These are phyloP conservation scores for Zosterops borbonicus DNA, from an alignment of 2,113 vertebrate genomes.

Conservation along the genomic window DNA sequence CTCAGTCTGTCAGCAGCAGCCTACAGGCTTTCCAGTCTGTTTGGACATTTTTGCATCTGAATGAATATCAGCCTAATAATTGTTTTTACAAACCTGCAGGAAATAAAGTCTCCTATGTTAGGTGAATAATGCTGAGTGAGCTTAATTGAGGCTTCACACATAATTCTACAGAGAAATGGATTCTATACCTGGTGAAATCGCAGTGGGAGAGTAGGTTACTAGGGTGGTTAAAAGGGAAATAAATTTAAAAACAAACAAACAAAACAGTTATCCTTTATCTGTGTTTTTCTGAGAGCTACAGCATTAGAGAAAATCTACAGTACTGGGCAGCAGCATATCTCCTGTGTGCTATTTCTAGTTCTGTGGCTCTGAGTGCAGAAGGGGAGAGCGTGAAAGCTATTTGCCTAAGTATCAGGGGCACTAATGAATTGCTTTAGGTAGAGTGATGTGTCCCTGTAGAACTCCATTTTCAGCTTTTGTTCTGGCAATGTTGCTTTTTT, in stretches of 20 bases:
- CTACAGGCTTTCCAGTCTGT: not conserved
- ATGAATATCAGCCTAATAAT: not conserved
- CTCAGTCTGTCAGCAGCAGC: not conserved
- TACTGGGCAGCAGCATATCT: not conserved
- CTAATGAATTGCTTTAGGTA: not conserved
- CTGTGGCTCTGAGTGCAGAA: not conserved
- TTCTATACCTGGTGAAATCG: not conserved
- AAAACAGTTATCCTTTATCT: not conserved
- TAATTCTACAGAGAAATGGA: not conserved
- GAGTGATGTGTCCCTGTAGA: not conserved
- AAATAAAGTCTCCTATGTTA: not conserved
- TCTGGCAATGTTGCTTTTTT: not conserved
- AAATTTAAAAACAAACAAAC: not conserved
- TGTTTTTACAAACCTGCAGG: not conserved
- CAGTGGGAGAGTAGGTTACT: not conserved
- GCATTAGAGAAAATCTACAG: not conserved
- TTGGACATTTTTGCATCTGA: not conserved
- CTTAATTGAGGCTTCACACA: not conserved
- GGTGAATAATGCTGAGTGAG: not conserved
- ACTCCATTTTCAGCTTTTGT: not conserved
- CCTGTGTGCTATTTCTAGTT: not conserved
- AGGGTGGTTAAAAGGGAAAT: not conserved
- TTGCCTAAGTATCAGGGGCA: not conserved
- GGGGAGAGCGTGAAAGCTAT: not conserved
- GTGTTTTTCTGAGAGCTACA: not conserved